These are phyloP conservation scores for Cheirogaleus medius DNA, from an alignment of 2,113 vertebrate genomes.

Conservation along the genomic window DNA sequence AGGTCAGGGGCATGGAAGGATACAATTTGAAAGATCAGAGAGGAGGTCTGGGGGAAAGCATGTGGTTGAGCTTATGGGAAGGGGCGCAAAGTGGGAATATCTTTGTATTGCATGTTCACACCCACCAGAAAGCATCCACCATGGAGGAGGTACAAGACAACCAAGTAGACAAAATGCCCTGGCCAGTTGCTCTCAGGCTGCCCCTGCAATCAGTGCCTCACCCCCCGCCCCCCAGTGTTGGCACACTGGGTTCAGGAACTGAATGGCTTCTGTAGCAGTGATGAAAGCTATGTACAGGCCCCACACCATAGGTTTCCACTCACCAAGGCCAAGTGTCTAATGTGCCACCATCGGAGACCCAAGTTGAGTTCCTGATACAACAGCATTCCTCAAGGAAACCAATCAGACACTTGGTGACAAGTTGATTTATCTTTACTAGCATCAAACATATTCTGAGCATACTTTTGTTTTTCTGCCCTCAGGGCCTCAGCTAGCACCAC, in stretches of 20 bases:
- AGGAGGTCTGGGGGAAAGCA: neutral
- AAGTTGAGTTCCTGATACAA: neutral
- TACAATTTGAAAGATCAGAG: neutral
- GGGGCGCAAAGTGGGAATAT: neutral
- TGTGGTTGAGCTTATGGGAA: neutral
- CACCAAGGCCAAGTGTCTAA: neutral
- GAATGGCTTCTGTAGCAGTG: neutral
- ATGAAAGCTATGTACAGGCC: neutral
- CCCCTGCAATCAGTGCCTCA: neutral
- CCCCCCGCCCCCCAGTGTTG: too few species aligned
- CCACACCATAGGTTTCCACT: neutral
- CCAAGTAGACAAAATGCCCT: neutral
- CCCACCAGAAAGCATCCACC: neutral
- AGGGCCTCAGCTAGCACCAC: neutral
- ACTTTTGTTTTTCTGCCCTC: neutral
- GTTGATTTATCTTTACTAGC: neutral
- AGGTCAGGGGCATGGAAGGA: neutral
- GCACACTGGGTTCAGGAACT: neutral
- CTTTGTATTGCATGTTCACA: neutral
- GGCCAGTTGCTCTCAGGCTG: neutral
- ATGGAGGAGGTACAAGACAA: neutral
- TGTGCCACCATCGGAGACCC: neutral
- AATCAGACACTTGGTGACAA: neutral
- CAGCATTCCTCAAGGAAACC: neutral
- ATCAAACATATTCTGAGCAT: neutral